phyloP scores from a whole-genome alignment of 1,140 invertebrate species.

The Helicoverpa armigera region DNA sequence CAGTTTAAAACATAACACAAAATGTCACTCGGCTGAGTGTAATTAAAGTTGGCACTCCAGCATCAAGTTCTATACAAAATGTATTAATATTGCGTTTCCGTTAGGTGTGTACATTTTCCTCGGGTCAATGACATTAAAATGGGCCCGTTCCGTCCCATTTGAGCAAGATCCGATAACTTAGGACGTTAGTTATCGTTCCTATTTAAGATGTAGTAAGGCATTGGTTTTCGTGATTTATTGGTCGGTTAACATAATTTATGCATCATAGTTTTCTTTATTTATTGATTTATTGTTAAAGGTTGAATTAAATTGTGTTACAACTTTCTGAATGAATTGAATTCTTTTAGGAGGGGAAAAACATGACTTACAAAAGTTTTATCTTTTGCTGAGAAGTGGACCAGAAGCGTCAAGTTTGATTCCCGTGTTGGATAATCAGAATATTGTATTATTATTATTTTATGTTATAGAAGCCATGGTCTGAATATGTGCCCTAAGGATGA shows the following conservation, averaged over 20 bases:
- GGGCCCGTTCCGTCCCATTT: constrained; percentile 37
- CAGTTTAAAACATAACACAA: background rate
- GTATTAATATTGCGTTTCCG: constrained; percentile 20
- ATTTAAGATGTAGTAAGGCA: constrained; percentile 1
- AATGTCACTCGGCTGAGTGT: constrained; percentile 8
- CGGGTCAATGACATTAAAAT: constrained; percentile 50
- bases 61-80: background rate
- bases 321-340: no score
- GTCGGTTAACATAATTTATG: background rate
- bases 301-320: no score
- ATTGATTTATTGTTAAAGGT: background rate
- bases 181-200: constrained; percentile 14
- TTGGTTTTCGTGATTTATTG: constrained; percentile 12
- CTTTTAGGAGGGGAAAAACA: no score
- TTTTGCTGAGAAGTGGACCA: no score
- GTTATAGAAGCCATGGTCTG: no score
- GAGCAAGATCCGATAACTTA: constrained; percentile 24
- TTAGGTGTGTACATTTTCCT: constrained; percentile 15
- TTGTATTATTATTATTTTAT: no score
- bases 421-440: no score
- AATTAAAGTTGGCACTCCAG: constrained; percentile 17
- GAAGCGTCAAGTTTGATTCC: no score
- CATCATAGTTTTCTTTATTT: background rate
- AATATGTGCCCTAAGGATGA: no score
- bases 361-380: no score